Conservation (phyloP, 2,113 vertebrate species). For the Picathartes gymnocephalus region DNA sequence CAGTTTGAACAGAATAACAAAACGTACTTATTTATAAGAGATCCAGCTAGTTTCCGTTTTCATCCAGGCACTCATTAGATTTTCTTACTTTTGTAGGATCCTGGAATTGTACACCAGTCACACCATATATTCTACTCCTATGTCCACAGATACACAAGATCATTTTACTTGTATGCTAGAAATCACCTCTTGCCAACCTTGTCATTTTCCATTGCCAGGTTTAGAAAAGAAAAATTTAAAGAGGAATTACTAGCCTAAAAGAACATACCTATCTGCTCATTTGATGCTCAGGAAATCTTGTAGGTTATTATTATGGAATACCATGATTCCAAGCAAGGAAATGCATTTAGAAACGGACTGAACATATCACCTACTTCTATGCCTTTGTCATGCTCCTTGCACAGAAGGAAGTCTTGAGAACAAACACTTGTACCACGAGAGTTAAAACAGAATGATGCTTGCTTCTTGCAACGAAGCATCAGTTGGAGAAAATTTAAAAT, state of each 20-base stretch:
- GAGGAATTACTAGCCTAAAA: neutral
- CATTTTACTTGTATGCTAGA: neutral
- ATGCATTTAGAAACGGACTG: neutral
- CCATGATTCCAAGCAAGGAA: neutral
- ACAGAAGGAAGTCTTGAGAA: neutral
- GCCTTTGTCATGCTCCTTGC: neutral
- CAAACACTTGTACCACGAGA: neutral
- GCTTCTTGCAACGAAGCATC: neutral
- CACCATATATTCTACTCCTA: neutral
- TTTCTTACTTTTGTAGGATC: neutral
- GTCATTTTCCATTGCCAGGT: neutral
- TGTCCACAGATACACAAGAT: neutral
- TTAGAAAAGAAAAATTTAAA: neutral
- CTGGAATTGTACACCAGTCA: neutral
- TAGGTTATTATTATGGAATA: neutral
- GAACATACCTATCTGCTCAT: neutral
- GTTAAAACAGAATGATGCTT: neutral
- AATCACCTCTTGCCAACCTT: neutral
- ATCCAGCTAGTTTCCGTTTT: neutral
- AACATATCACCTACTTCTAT: neutral
- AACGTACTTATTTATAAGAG: neutral
- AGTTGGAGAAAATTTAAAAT: neutral
- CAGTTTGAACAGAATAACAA: neutral
- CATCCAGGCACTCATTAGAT: neutral
- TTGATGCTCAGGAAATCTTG: neutral